A percentile compares a stretch with the other conserved stretches of the same genome.
phyloP scores from a whole-genome alignment of 2,888 invertebrate species.

The Branchellion lobata region DNA sequence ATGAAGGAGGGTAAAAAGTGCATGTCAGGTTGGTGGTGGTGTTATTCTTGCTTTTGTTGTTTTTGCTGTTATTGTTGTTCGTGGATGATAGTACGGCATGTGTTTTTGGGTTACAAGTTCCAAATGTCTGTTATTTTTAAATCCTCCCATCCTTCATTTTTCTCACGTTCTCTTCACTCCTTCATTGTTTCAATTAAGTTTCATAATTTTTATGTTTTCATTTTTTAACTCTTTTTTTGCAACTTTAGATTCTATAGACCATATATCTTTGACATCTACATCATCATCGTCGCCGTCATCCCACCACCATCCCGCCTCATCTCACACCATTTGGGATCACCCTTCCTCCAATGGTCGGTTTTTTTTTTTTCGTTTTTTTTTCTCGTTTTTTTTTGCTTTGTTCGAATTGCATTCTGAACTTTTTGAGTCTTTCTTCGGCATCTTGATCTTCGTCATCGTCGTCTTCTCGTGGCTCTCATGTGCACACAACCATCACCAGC shows the following conservation, averaged over 20 bases:
- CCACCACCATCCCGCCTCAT: conserved; percentile 10
- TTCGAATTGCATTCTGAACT: too few species aligned
- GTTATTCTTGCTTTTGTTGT: too few species aligned
- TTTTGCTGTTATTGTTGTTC: too few species aligned
- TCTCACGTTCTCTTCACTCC: background rate
- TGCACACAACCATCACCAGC: background rate
- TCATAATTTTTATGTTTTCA: background rate
- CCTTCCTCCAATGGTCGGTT: conserved; percentile 26
- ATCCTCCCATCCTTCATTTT: background rate
- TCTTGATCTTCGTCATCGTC: background rate
- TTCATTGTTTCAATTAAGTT: background rate
- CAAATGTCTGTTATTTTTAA: too few species aligned
- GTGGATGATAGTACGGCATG: too few species aligned
- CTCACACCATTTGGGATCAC: conserved; percentile 26
- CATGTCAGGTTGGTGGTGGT: too few species aligned
- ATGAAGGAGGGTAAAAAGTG: too few species aligned
- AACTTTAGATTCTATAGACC: background rate
- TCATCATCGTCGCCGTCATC: background rate
- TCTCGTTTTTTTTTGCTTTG: background rate
- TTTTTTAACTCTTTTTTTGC: background rate
- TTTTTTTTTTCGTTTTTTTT: background rate
- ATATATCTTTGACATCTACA: background rate
- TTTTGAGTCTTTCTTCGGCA: background rate
- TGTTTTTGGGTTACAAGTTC: too few species aligned
- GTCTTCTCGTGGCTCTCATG: background rate